Evolutionary conservation across 2,113 vertebrate species (phyloP).

Genomic region (Festucalex cinctus): DNA sequence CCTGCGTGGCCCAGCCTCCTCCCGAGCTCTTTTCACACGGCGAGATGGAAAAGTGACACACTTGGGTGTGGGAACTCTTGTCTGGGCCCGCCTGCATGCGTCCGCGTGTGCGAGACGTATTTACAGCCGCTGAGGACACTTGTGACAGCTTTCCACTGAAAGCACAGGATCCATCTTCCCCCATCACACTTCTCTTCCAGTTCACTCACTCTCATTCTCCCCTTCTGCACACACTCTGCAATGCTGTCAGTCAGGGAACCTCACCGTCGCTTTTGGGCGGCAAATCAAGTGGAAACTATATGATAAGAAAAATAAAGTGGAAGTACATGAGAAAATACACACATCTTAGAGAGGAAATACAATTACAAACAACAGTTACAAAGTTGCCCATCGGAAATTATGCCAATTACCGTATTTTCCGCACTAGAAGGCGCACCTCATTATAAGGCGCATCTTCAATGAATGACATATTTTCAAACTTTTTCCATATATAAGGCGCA

Average conservation of each 20-base stretch:
- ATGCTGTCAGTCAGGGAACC: conserved; percentile 52
- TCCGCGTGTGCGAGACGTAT: conserved; percentile 61
- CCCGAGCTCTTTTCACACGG: conserved; percentile 49
- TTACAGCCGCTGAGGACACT: conserved; percentile 69
- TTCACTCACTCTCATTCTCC: conserved; percentile 64
- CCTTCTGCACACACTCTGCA: conserved; percentile 49
- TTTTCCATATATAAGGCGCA: too few relatives aligned
- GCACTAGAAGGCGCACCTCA: too few relatives aligned
- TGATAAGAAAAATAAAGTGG: conserved; percentile 23
- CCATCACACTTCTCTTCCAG: conserved; percentile 62
- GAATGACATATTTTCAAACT: too few relatives aligned
- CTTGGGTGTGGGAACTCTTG: conserved; percentile 55
- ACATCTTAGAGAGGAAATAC: too few relatives aligned
- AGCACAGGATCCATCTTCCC: conserved; percentile 66
- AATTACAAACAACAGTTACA: too few relatives aligned
- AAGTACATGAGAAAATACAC: too few relatives aligned
- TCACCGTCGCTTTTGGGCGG: conserved; percentile 35
- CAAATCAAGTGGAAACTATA: conserved; percentile 23
- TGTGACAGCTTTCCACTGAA: conserved; percentile 70
- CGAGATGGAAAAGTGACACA: conserved; percentile 68
- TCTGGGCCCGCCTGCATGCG: conserved; percentile 60
- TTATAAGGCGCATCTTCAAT: too few relatives aligned
- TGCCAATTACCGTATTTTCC: too few relatives aligned
- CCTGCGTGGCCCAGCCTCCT: conserved; percentile 35
- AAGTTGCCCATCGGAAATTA: too few relatives aligned